These are phyloP conservation scores for Phaedon cochleariae DNA, from an alignment of 2,888 invertebrate genomes.

Conservation along the genomic window DNA sequence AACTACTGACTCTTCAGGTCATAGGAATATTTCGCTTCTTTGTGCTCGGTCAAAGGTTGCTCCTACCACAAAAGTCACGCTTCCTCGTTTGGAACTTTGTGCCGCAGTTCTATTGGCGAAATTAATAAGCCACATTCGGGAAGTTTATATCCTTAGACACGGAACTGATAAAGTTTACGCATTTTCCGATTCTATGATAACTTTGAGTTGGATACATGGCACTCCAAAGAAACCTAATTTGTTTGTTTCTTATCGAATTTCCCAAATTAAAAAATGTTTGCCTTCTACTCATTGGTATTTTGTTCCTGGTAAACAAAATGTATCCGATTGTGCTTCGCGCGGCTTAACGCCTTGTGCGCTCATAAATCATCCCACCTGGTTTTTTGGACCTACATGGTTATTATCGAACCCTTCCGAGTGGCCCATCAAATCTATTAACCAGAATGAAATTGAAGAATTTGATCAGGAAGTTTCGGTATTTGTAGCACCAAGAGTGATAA, in stretches of 20 bases:
- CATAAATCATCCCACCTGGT: not conserved
- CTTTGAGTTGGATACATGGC: constrained; percentile 5
- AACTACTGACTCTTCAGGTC: too few relatives aligned
- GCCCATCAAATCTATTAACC: not conserved
- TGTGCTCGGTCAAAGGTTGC: too few relatives aligned
- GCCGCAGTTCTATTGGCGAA: too few relatives aligned
- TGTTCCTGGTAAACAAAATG: not conserved
- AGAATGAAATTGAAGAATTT: too few relatives aligned
- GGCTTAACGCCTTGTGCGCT: not conserved
- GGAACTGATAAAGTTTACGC: too few relatives aligned
- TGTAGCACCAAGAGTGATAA: too few relatives aligned
- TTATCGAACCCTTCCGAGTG: not conserved
- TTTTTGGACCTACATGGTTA: not conserved
- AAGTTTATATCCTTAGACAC: too few relatives aligned
- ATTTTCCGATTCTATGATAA: not conserved
- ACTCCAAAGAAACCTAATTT: not conserved
- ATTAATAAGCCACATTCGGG: too few relatives aligned
- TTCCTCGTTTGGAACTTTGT: too few relatives aligned
- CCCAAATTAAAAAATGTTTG: constrained; percentile 1
- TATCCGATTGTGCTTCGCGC: not conserved
- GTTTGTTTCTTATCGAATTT: not conserved
- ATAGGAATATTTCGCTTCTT: too few relatives aligned
- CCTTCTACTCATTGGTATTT: not conserved
- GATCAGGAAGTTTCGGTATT: too few relatives aligned
- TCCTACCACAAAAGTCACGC: too few relatives aligned